Conservation (phyloP, 2,113 vertebrate species). For the Bos indicus region DNA sequence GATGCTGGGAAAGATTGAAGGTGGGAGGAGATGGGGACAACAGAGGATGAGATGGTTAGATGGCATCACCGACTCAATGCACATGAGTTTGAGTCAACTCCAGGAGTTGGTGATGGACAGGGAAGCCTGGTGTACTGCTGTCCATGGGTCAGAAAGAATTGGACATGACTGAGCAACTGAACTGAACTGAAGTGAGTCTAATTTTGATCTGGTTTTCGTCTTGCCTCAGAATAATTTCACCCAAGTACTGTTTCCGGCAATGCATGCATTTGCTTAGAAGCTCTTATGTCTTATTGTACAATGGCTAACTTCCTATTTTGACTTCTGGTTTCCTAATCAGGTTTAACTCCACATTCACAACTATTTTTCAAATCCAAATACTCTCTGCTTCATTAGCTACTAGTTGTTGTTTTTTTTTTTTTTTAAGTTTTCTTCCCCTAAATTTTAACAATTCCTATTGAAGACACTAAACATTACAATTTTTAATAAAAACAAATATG, state of each 20-base stretch:
- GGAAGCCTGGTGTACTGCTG: not conserved
- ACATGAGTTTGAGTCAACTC: not conserved
- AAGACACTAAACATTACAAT: not conserved
- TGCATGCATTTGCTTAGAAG: not conserved
- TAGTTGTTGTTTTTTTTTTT: not conserved
- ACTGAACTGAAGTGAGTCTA: not conserved
- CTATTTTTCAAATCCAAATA: conserved; percentile 10
- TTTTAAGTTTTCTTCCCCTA: not conserved
- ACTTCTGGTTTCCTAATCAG: not conserved
- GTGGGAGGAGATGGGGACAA: not conserved
- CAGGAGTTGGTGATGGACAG: not conserved
- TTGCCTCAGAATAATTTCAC: conserved; percentile 4
- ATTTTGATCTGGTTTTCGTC: not conserved
- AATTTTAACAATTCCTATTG: not conserved
- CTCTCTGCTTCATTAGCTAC: not conserved
- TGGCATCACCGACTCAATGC: not conserved
- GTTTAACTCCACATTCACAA: not conserved
- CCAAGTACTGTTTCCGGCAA: not conserved
- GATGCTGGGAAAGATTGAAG: not conserved
- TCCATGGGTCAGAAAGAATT: not conserved
- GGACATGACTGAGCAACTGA: not conserved
- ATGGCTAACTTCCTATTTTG: not conserved
- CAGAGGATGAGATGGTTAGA: not conserved
- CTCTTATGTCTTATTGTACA: not conserved
- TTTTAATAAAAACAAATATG: not conserved